phyloP scores from a whole-genome alignment of 1,140 invertebrate genomes.

The Odontomachus brunneus region DNA sequence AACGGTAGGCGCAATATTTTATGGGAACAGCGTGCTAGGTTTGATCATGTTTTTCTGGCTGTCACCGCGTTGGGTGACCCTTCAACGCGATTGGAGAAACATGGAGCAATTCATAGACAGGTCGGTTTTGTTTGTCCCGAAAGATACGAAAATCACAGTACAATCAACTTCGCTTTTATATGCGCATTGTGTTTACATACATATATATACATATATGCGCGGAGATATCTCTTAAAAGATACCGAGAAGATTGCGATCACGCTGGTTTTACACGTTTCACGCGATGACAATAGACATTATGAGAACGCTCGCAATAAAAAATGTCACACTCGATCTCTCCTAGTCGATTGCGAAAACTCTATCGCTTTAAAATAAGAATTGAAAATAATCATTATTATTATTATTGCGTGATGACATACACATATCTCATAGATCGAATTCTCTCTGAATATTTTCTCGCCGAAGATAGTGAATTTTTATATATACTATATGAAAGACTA shows the following conservation, averaged over 20 bases:
- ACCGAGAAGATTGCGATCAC: not conserved
- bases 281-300: conserved; percentile 28
- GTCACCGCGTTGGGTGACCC: conserved; percentile 79
- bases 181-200: not conserved
- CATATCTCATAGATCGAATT: no score
- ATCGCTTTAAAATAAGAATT: not conserved
- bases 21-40: conserved; percentile 83
- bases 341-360: not conserved
- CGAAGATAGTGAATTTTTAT: no score
- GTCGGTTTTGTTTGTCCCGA: conserved; percentile 62
- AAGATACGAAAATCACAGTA: not conserved
- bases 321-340: not conserved
- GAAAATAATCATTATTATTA: not conserved
- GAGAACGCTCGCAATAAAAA: conserved; percentile 14
- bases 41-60: conserved; percentile 82
- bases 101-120: conserved; percentile 83
- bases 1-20: conserved; percentile 85
- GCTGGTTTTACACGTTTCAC: not conserved
- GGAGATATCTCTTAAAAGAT: no score
- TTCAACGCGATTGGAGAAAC: conserved; percentile 82
- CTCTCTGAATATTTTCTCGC: no score
- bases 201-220: no score
- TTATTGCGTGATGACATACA: not conserved
- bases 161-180: conserved; percentile 8
- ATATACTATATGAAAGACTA: no score